Base-by-base conservation (phyloP, 2,113 vertebrate genomes). In the Ranitomeya imitator region DNA sequence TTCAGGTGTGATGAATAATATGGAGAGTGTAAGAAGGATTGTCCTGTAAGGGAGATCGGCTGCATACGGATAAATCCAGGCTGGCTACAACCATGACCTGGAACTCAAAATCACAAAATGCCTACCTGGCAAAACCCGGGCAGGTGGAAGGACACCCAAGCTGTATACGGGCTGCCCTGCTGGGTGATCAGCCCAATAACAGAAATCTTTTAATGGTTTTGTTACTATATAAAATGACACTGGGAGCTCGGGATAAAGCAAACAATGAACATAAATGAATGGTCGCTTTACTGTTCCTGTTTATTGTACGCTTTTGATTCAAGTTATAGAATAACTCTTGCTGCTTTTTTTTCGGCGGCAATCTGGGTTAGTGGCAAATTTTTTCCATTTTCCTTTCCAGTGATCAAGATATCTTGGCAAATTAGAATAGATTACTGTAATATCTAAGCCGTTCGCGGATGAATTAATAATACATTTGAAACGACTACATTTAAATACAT, bases 91-190 rank as follows among this genome's bases (percentile, higher is more conserved):
- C 18, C 60, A 83, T 73, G 78, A 82, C 79, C 86, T 88, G 79
- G 67, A 83, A 60, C 21, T 74, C 23, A 60, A 21, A 67, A n/a
- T 67, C 69, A 88, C 79, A 76, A 78, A 76, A 76, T 83, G 52
- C 6, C 81, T 83, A 83, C 31, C 81, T 23, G 59, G 45, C 54
- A 84, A 54, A 71, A 51, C 69, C 12, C 14, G 4, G 82, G 45
- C 82, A 84, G 82, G 59, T 59, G 57, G 57, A 26, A 19, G 21
- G 15, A 60, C 18, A 37, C 55, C 21, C 59, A 60, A 19, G 54
- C 55, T 23, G 57, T 2, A 45, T n/a, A 23, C 15, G 26, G 21
- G 14, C 21, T 0, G 52, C 31, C 60, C 31, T 54, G 69, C 21
- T 78, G 57, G 31, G 21, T 78, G 57, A 52, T 23, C 77, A 63